A percentile compares a stretch with the other conserved stretches of the same genome.
These are phyloP conservation scores for Petrocephalus microphthalmus DNA, from an alignment of 2,113 vertebrate genomes.

Conservation along the genomic window DNA sequence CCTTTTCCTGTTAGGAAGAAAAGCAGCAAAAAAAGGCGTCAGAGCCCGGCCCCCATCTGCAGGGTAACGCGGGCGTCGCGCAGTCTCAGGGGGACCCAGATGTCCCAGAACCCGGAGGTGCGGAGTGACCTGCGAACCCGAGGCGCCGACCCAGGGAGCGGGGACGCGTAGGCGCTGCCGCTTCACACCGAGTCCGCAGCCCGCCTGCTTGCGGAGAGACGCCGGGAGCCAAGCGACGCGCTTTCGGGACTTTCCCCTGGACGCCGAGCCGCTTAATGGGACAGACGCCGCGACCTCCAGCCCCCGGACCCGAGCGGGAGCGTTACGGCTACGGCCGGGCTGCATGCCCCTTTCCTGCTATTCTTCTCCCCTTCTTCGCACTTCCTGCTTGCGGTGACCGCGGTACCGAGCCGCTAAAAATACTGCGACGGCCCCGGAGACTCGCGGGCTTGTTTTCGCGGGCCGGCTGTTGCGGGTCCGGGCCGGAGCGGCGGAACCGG, in stretches of 20 bases:
- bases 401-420: neutral
- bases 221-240: neutral
- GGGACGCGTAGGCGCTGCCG: slow-evolving; percentile 49
- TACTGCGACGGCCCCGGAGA: neutral
- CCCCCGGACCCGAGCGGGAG: slow-evolving; percentile 23
- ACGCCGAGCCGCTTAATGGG: slow-evolving; percentile 33
- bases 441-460: neutral
- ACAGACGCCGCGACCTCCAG: neutral
- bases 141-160: slow-evolving; percentile 28
- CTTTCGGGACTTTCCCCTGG: slow-evolving; percentile 25
- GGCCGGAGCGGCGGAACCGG: neutral
- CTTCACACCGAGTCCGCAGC: slow-evolving; percentile 24
- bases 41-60: slow-evolving; percentile 58
- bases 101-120: too few species aligned
- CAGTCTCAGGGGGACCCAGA: neutral
- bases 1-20: slow-evolving; percentile 64
- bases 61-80: slow-evolving; percentile 38
- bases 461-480: neutral
- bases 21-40: too few species aligned
- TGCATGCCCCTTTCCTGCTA: slow-evolving; percentile 67
- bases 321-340: slow-evolving; percentile 42
- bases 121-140: slow-evolving; percentile 4
- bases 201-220: neutral
- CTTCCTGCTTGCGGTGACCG: slow-evolving; percentile 60
- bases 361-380: slow-evolving; percentile 62